Percentiles rank a stretch among this genome's conserved stretches.
Evolutionary conservation across 2,113 vertebrate species (phyloP).

Genomic region (Poeciliopsis occidentalis): DNA sequence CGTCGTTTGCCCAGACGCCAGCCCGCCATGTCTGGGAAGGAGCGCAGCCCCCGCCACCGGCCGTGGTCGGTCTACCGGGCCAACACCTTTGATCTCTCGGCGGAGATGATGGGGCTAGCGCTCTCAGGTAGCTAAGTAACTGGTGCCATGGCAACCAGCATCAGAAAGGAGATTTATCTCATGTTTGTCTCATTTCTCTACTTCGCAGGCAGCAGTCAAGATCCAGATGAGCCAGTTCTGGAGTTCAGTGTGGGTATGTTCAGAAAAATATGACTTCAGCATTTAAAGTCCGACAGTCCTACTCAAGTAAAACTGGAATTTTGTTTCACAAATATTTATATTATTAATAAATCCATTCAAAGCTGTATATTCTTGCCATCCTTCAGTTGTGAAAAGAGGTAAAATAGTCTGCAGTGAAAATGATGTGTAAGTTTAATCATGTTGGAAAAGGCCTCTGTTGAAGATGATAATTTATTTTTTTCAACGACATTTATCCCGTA

Average conservation of each 20-base stretch:
- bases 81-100: slow-evolving; percentile 92
- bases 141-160: slow-evolving; percentile 40
- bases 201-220: slow-evolving; percentile 90
- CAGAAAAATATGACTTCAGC: neutral
- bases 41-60: slow-evolving; percentile 93
- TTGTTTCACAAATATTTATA: no score
- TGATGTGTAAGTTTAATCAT: no score
- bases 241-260: slow-evolving; percentile 97
- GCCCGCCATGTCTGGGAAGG: slow-evolving; percentile 90
- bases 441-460: no score
- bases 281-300: neutral
- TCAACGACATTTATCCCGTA: no score
- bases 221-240: slow-evolving; percentile 96
- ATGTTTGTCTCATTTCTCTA: slow-evolving; percentile 14
- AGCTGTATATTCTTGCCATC: no score
- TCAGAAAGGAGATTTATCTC: neutral
- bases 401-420: no score
- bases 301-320: neutral
- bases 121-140: slow-evolving; percentile 85
- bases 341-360: no score
- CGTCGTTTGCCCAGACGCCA: slow-evolving; percentile 52
- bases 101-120: slow-evolving; percentile 93
- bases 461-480: no score
- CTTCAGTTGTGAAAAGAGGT: no score
- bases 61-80: slow-evolving; percentile 91